Evolutionary conservation across 2,113 vertebrate species (phyloP).

Genomic region (Petaurus breviceps): DNA sequence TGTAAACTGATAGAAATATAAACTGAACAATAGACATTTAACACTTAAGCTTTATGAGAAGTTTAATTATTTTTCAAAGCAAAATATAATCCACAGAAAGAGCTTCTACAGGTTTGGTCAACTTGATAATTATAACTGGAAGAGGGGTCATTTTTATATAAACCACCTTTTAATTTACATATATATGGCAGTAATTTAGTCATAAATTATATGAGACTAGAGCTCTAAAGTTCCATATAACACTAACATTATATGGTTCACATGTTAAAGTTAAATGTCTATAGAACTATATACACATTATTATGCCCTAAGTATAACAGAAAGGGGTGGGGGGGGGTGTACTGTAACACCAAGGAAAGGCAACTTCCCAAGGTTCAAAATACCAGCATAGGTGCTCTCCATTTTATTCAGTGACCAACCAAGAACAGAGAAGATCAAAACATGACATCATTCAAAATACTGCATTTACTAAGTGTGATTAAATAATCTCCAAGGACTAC

Average conservation of each 20-base stretch:
- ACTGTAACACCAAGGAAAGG: too few relatives aligned
- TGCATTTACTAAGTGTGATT: too few relatives aligned
- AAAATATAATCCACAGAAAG: not conserved
- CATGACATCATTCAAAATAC: too few relatives aligned
- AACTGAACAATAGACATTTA: not conserved
- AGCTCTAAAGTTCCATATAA: not conserved
- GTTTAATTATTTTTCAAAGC: not conserved
- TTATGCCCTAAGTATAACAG: not conserved
- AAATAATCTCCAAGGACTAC: too few relatives aligned
- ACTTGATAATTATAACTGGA: not conserved
- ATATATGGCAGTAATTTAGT: not conserved
- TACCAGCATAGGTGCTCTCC: too few relatives aligned
- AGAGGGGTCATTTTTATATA: not conserved
- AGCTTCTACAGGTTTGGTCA: not conserved
- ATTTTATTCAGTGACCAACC: too few relatives aligned
- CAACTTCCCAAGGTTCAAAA: too few relatives aligned
- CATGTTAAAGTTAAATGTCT: not conserved
- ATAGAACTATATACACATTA: not conserved
- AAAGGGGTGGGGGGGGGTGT: too few relatives aligned
- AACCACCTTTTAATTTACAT: not conserved
- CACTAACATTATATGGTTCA: not conserved
- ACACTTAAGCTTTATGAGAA: not conserved
- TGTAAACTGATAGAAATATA: not conserved
- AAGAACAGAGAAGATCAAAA: too few relatives aligned
- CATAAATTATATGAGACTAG: not conserved